A percentile compares a stretch with the other conserved stretches of the same genome.
These are phyloP conservation scores for Neria commutata DNA, from an alignment of 2,888 invertebrate species.

Conservation along the genomic window DNA sequence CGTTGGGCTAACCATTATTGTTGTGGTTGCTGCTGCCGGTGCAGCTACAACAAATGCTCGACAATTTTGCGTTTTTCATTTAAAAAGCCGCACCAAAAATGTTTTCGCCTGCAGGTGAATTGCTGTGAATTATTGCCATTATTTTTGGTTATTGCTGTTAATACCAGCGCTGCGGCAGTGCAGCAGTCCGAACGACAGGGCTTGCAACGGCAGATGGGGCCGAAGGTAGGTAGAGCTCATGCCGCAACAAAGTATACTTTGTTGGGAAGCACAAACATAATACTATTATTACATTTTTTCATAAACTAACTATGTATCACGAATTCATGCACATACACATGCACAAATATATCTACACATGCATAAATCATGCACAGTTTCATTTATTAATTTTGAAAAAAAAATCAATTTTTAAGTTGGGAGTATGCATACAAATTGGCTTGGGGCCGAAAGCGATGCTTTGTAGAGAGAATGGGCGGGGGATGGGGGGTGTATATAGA, in stretches of 20 bases:
- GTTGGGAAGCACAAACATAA: not conserved
- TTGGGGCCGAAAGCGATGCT: too few relatives aligned
- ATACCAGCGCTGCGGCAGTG: constrained; percentile 9
- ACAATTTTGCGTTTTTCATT: constrained; percentile 12
- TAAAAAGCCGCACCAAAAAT: constrained; percentile 1
- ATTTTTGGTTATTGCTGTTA: constrained; percentile 31
- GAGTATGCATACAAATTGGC: too few relatives aligned
- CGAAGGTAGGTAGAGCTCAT: not conserved
- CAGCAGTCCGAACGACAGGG: not conserved
- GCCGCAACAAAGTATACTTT: not conserved
- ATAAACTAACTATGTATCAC: not conserved
- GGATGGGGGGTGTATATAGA: too few relatives aligned
- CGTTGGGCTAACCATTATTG: not conserved
- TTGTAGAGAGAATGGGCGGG: too few relatives aligned
- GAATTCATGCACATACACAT: not conserved
- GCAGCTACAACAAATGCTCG: not conserved
- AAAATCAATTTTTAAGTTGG: too few relatives aligned
- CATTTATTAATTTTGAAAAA: too few relatives aligned
- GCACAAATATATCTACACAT: not conserved
- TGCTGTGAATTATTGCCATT: constrained; percentile 51
- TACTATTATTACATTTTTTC: not conserved
- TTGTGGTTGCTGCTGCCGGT: not conserved
- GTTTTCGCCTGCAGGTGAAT: constrained; percentile 49
- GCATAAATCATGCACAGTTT: not conserved
- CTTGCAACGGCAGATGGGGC: not conserved